Percentiles rank a stretch among this genome's conserved stretches.
Evolutionary conservation across 2,888 invertebrate genomes (phyloP).

Genomic region (Allophyes oxyacanthae): DNA sequence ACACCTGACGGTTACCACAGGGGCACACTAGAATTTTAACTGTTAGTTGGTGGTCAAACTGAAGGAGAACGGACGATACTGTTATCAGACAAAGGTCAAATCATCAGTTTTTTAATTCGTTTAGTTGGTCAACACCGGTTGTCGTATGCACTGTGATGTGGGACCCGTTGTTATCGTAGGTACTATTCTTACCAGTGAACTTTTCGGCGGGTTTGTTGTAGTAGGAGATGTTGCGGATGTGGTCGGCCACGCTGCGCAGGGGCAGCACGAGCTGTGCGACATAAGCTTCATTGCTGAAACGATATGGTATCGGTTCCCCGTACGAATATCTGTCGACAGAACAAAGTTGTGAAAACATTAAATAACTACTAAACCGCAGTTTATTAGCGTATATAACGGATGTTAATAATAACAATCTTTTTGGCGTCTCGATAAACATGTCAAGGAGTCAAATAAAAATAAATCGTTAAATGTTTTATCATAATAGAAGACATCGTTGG

Average conservation of each 20-base stretch:
- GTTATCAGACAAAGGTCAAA: slow-evolving; percentile 34
- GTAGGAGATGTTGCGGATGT: slow-evolving; percentile 90
- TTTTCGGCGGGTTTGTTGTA: slow-evolving; percentile 92
- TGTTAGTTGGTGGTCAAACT: slow-evolving; percentile 76
- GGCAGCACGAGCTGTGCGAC: slow-evolving; percentile 92
- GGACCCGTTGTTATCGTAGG: slow-evolving; percentile 31
- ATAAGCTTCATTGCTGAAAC: slow-evolving; percentile 92
- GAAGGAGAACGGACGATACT: slow-evolving; percentile 53
- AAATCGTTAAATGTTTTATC: slow-evolving; percentile 76
- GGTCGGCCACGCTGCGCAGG: slow-evolving; percentile 90
- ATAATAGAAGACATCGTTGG: slow-evolving; percentile 70
- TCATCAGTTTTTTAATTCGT: slow-evolving; percentile 53
- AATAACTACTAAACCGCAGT: slow-evolving; percentile 20
- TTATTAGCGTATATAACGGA: slow-evolving; percentile 34
- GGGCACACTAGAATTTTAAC: slow-evolving; percentile 77
- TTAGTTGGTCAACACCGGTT: slow-evolving; percentile 56
- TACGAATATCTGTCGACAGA: slow-evolving; percentile 84
- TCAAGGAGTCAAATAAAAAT: slow-evolving; percentile 68
- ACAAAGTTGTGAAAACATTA: slow-evolving; percentile 30
- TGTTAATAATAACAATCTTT: slow-evolving; percentile 26
- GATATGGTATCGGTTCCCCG: slow-evolving; percentile 88
- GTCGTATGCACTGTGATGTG: slow-evolving; percentile 48
- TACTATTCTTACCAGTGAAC: slow-evolving; percentile 90
- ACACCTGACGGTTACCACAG: slow-evolving; percentile 83
- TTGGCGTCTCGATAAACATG: slow-evolving; percentile 39